phyloP scores from a whole-genome alignment of 2,888 invertebrate genomes.

The Pristionchus exspectatus region DNA sequence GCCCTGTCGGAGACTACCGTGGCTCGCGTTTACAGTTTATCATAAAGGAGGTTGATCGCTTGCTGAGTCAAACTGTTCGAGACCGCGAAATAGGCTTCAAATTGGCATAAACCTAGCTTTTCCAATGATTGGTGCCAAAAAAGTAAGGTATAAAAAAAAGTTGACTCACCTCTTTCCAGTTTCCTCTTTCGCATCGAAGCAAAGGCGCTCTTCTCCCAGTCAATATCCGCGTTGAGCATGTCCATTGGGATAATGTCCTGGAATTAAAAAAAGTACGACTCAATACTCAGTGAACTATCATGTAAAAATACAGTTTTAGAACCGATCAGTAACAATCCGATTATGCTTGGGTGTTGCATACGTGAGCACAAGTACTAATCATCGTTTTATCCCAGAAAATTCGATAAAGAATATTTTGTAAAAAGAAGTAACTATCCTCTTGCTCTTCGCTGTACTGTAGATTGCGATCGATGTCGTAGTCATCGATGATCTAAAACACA shows the following conservation, averaged over 20 bases:
- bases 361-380: no score
- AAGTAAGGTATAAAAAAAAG: no score
- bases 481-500: slow-evolving; percentile 68
- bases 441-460: slow-evolving; percentile 66
- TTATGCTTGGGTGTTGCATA: no score
- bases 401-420: background rate
- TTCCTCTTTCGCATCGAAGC: slow-evolving; percentile 63
- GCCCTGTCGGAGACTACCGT: no score
- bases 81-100: no score
- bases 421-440: slow-evolving; percentile 53
- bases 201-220: slow-evolving; percentile 70
- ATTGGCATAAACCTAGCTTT: no score
- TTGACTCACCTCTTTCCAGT: slow-evolving; percentile 57
- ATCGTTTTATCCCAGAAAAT: no score
- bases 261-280: background rate
- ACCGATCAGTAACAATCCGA: no score
- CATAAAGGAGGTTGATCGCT: no score
- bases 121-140: no score
- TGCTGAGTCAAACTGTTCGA: no score
- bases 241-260: slow-evolving; percentile 70
- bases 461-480: slow-evolving; percentile 68
- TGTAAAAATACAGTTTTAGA: background rate
- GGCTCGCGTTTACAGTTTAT: no score
- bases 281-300: background rate
- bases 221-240: slow-evolving; percentile 74